Evolutionary conservation across 2,797 vertebrate species (phyloP).

Genomic region (Poecile montanus): DNA sequence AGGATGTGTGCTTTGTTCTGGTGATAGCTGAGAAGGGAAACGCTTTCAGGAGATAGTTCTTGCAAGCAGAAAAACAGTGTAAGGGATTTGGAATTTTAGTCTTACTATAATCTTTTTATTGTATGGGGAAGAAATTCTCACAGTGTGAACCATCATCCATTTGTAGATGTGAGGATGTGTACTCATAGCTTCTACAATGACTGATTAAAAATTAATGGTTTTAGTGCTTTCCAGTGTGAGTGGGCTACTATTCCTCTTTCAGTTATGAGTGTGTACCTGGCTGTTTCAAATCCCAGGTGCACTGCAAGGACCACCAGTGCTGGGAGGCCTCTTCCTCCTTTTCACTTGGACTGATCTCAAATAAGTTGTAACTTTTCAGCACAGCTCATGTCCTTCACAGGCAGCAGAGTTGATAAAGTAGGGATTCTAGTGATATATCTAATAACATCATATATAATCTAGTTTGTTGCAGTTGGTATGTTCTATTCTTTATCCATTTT

Average conservation of each 20-base stretch:
- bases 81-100: background rate
- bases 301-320: background rate
- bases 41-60: background rate
- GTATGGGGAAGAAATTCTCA: background rate
- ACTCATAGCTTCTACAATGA: background rate
- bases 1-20: background rate
- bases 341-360: background rate
- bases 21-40: background rate
- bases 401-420: background rate
- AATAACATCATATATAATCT: background rate
- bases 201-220: background rate
- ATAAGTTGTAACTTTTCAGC: background rate
- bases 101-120: background rate
- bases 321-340: background rate
- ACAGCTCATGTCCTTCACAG: background rate
- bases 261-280: rapidly evolving
- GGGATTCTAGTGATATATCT: background rate
- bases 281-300: background rate
- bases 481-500: background rate
- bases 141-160: background rate
- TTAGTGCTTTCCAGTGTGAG: background rate
- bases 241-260: background rate
- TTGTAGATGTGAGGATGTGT: background rate
- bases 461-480: background rate
- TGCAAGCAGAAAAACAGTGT: background rate